phyloP scores from a whole-genome alignment of 2,888 invertebrate species.

The Mellilla xanthometata region DNA sequence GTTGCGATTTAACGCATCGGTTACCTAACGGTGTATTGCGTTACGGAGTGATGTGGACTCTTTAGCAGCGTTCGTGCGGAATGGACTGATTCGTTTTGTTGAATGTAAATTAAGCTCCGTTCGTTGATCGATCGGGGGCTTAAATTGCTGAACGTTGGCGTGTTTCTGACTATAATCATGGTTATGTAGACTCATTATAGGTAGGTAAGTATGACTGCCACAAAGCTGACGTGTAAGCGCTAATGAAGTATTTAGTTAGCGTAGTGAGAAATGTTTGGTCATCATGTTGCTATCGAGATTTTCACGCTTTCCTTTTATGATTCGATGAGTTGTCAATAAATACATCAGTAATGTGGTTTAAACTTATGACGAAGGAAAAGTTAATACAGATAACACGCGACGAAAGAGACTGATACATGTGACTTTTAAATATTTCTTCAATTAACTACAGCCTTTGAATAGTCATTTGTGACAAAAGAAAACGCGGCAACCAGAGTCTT shows the following conservation, averaged over 20 bases:
- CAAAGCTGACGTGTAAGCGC: slow-evolving; percentile 10
- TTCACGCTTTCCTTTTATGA: slow-evolving; percentile 3
- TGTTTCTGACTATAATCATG: slow-evolving; percentile 23
- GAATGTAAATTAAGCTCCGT: slow-evolving; percentile 17
- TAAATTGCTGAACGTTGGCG: slow-evolving; percentile 39
- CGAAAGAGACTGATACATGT: too few species aligned
- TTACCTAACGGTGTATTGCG: slow-evolving; percentile 17
- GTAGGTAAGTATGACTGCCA: not conserved
- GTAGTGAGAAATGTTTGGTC: slow-evolving; percentile 4
- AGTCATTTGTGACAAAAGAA: too few species aligned
- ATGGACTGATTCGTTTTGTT: slow-evolving; percentile 35
- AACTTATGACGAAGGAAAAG: not conserved
- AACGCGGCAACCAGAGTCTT: too few species aligned
- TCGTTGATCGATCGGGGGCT: slow-evolving; percentile 42
- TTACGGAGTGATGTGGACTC: slow-evolving; percentile 23
- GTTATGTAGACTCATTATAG: not conserved
- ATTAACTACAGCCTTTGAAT: too few species aligned
- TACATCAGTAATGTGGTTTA: not conserved
- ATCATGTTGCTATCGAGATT: slow-evolving; percentile 10
- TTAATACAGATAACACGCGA: too few species aligned
- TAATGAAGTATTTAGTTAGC: slow-evolving; percentile 19
- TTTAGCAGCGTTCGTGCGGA: slow-evolving; percentile 39
- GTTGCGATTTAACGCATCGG: slow-evolving; percentile 2
- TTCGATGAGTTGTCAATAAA: slow-evolving; percentile 3
- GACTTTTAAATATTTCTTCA: too few species aligned